Percentiles rank a stretch among this genome's conserved stretches.
These are phyloP conservation scores for Tetraodon nigroviridis DNA, from an alignment of 2,113 vertebrate species.

Conservation along the genomic window DNA sequence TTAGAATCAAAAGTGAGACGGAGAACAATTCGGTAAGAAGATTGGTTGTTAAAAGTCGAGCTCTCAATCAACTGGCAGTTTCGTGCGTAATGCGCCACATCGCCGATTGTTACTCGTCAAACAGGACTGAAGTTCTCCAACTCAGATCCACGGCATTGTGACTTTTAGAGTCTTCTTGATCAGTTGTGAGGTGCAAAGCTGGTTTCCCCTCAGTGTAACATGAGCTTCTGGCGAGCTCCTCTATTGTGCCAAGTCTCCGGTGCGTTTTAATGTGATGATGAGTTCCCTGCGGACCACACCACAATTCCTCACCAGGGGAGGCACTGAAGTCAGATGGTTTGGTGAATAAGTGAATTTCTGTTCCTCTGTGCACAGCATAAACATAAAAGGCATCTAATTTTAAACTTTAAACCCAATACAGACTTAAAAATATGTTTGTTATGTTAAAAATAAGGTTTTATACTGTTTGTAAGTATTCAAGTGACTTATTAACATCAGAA, in stretches of 20 bases:
- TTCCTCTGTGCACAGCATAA: conserved; percentile 1
- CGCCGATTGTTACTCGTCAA: neutral
- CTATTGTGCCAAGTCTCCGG: conserved; percentile 63
- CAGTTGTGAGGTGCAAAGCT: conserved; percentile 21
- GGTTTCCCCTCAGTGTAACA: conserved; percentile 38
- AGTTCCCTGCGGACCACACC: conserved; percentile 61
- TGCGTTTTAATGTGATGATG: conserved; percentile 69
- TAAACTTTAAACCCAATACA: too few species aligned
- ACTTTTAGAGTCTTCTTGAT: conserved; percentile 11
- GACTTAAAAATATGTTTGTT: too few species aligned
- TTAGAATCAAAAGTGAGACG: conserved; percentile 2
- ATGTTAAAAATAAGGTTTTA: too few species aligned
- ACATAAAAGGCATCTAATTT: neutral
- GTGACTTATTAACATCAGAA: too few species aligned
- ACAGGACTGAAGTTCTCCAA: conserved; percentile 19
- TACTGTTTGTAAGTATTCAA: too few species aligned
- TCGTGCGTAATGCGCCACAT: conserved; percentile 31
- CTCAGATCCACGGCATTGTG: conserved; percentile 10
- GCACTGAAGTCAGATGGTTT: conserved; percentile 27
- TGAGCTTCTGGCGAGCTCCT: conserved; percentile 44
- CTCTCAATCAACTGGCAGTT: conserved; percentile 4
- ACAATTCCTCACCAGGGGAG: conserved; percentile 40
- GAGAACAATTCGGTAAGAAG: neutral
- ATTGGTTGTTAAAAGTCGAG: conserved; percentile 6
- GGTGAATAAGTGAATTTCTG: neutral